A percentile compares a stretch with the other conserved stretches of the same genome.
Evolutionary conservation across 1,140 invertebrate species (phyloP).

Genomic region (Maconellicoccus hirsutus): DNA sequence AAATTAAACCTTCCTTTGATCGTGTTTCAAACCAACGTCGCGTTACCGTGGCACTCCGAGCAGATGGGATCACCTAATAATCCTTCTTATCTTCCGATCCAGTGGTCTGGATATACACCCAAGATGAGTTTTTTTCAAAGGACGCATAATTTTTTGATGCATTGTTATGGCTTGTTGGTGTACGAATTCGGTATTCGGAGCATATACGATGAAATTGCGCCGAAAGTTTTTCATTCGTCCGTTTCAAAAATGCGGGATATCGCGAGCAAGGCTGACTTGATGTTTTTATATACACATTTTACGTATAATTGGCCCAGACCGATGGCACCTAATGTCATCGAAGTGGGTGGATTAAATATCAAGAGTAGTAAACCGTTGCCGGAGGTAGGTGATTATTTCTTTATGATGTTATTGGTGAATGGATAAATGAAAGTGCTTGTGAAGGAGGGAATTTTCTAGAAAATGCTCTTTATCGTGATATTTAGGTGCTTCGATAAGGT

Average conservation of each 20-base stretch:
- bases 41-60: slow-evolving; percentile 47
- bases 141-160: slow-evolving; percentile 23
- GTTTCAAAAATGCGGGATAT: slow-evolving; percentile 39
- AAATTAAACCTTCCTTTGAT: slow-evolving; percentile 41
- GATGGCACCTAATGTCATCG: slow-evolving; percentile 38
- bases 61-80: slow-evolving; percentile 30
- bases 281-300: slow-evolving; percentile 45
- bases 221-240: slow-evolving; percentile 29
- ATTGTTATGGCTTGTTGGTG: neutral
- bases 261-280: slow-evolving; percentile 31
- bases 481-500: too few relatives aligned
- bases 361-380: slow-evolving; percentile 29
- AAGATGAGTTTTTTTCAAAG: slow-evolving; percentile 27
- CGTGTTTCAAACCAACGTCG: slow-evolving; percentile 40
- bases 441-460: too few relatives aligned
- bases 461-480: too few relatives aligned
- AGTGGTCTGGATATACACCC: neutral
- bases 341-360: slow-evolving; percentile 49
- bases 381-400: slow-evolving; percentile 5
- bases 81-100: slow-evolving; percentile 29
- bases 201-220: slow-evolving; percentile 16
- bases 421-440: too few relatives aligned
- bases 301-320: slow-evolving; percentile 39
- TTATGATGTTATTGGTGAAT: too few relatives aligned
- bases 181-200: neutral